These are phyloP conservation scores for Papilio dardanus DNA, from an alignment of 1,140 invertebrate genomes.

Conservation along the genomic window DNA sequence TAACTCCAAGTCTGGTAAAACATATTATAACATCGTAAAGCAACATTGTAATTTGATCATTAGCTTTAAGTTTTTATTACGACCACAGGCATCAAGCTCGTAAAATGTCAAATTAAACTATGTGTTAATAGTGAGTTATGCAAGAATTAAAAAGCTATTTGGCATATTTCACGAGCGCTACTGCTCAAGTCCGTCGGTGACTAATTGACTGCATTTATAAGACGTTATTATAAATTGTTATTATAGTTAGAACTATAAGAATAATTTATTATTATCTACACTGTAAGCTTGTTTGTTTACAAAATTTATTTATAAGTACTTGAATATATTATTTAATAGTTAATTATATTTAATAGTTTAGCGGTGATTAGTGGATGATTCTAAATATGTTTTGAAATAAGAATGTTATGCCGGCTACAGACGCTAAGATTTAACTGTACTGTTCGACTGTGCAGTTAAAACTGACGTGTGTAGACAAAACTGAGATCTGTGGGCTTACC, in stretches of 20 bases:
- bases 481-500: too few species aligned
- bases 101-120: slow-evolving; percentile 66
- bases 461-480: too few species aligned
- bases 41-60: slow-evolving; percentile 60
- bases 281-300: slow-evolving; percentile 5
- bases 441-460: too few species aligned
- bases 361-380: not conserved
- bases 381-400: not conserved
- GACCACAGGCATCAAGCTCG: slow-evolving; percentile 49
- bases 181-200: slow-evolving; percentile 36
- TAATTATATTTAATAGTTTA: not conserved
- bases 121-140: slow-evolving; percentile 65
- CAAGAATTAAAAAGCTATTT: slow-evolving; percentile 53
- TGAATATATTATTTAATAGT: not conserved
- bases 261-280: not conserved
- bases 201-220: slow-evolving; percentile 35
- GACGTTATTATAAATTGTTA: slow-evolving; percentile 20
- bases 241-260: slow-evolving; percentile 10
- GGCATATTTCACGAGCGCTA: slow-evolving; percentile 53
- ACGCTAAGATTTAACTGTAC: too few species aligned
- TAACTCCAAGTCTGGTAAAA: slow-evolving; percentile 1
- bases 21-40: slow-evolving; percentile 44
- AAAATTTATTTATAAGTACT: slow-evolving; percentile 10
- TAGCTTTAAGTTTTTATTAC: slow-evolving; percentile 53
- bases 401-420: too few species aligned